Conservation (phyloP, 2,888 invertebrate species). For the Limenitis camilla region DNA sequence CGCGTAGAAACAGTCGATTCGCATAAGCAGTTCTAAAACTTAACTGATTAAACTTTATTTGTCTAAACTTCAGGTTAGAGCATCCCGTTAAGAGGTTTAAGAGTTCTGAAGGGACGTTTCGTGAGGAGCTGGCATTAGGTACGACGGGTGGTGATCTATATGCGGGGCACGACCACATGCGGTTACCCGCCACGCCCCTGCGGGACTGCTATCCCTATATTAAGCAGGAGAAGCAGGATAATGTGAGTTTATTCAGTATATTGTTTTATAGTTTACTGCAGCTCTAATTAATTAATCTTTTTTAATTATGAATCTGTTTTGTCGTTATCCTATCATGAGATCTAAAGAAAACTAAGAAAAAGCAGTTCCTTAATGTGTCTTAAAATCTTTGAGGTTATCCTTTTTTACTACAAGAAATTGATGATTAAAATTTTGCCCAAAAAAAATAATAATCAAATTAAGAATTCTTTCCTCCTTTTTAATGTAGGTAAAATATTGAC, state of each 20-base stretch:
- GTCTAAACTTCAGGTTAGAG: constrained; percentile 77
- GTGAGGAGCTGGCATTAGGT: constrained; percentile 55
- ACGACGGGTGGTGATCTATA: constrained; percentile 69
- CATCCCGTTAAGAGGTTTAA: constrained; percentile 94
- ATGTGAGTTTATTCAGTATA: constrained; percentile 23
- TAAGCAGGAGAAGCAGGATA: constrained; percentile 76
- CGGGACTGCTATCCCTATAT: constrained; percentile 40
- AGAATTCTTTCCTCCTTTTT: no score
- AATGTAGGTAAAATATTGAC: no score
- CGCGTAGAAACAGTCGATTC: background rate
- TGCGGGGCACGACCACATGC: constrained; percentile 75
- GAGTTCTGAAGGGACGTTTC: constrained; percentile 61
- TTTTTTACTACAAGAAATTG: no score
- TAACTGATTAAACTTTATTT: background rate
- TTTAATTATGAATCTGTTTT: no score
- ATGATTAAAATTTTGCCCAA: no score
- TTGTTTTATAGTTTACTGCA: background rate
- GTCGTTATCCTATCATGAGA: no score
- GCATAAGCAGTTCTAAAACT: background rate
- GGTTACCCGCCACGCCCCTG: constrained; percentile 56
- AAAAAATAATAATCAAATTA: no score
- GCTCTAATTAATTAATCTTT: no score
- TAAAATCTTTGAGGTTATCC: no score
- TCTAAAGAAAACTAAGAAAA: no score
- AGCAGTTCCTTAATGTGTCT: no score